phyloP scores from a whole-genome alignment of 2,888 invertebrate genomes.

The Cheilosia pagana region DNA sequence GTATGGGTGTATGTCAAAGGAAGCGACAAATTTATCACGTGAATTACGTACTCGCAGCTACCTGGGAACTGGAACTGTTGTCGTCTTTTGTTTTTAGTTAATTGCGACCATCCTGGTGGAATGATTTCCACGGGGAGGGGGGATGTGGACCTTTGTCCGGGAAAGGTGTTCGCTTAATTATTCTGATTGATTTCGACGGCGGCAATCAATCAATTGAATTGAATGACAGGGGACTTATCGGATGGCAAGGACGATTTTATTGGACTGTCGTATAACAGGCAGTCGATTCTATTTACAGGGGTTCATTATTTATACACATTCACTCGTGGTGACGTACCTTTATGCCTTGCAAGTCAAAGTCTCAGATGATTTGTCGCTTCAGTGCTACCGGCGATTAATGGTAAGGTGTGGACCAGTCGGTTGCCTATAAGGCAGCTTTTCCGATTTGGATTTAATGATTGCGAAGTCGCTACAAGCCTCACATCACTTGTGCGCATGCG shows the following conservation, averaged over 20 bases:
- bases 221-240: constrained; percentile 14
- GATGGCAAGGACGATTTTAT: constrained; percentile 11
- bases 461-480: too few species aligned
- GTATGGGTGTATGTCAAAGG: constrained; percentile 5
- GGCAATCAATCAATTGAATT: constrained; percentile 39
- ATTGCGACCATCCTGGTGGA: constrained; percentile 15
- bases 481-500: too few species aligned
- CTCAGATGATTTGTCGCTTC: too few species aligned
- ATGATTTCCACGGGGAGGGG: constrained; percentile 15
- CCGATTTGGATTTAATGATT: too few species aligned
- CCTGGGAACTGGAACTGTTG: neutral
- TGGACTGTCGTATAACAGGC: neutral
- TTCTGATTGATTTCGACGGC: constrained; percentile 38
- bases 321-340: too few species aligned
- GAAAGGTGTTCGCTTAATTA: constrained; percentile 22
- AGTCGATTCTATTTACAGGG: too few species aligned
- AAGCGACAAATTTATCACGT: constrained; percentile 33
- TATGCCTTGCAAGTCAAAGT: too few species aligned
- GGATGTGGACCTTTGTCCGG: neutral
- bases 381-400: too few species aligned
- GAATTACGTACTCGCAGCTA: constrained; percentile 23
- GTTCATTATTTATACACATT: too few species aligned
- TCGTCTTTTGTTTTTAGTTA: constrained; percentile 10
- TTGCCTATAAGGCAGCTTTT: too few species aligned
- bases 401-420: too few species aligned